phyloP scores from a whole-genome alignment of 2,113 vertebrate genomes.

The Elephas maximus region DNA sequence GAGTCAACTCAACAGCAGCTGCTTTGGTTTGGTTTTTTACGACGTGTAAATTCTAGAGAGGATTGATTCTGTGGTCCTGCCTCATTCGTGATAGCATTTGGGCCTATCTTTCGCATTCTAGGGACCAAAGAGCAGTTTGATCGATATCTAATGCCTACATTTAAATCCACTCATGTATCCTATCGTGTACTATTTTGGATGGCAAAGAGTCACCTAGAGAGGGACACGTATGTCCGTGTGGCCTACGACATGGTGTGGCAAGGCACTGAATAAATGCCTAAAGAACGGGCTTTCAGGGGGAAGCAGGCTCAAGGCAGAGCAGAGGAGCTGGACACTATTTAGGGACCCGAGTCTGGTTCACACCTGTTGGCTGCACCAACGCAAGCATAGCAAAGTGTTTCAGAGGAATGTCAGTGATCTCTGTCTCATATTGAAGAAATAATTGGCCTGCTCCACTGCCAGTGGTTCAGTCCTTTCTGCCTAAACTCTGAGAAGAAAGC shows the following conservation, averaged over 20 bases:
- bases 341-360: fast-evolving
- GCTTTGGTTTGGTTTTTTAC: not conserved
- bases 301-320: not conserved
- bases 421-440: not conserved
- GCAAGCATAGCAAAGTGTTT: not conserved
- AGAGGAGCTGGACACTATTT: fast-evolving
- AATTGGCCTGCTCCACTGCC: not conserved
- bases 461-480: not conserved
- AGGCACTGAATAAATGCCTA: not conserved
- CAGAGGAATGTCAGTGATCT: not conserved
- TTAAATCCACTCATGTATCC: not conserved
- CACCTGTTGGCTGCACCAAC: not conserved
- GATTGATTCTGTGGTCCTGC: not conserved
- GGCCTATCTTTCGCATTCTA: not conserved
- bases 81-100: not conserved
- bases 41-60: not conserved
- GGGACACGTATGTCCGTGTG: not conserved
- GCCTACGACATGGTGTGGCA: not conserved
- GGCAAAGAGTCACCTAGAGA: not conserved
- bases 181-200: not conserved
- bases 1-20: no score
- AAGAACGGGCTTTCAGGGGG: not conserved
- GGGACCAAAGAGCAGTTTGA: not conserved
- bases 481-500: not conserved
- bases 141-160: not conserved